Evolutionary conservation across 2,888 invertebrate species (phyloP), one percentile per base, ranked within the genome.

Genomic region (Apocheima hispidaria): DNA sequence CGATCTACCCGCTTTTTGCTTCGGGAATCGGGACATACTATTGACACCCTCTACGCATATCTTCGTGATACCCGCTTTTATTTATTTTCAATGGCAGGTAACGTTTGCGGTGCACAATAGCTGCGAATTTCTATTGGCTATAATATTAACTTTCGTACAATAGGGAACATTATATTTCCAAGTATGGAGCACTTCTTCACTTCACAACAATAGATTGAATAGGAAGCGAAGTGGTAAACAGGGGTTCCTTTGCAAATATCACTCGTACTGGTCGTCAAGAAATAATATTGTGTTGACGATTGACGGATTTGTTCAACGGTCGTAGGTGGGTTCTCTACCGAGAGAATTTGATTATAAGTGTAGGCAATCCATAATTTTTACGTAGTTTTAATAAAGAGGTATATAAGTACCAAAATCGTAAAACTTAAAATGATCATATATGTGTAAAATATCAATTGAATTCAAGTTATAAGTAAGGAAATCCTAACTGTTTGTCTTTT

Each of bases 121-220:
- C 72, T 78, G 75, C 79, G 86, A 84, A 88, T 86, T 88, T 88
- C 81, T 85, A 88, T 86, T 85, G 84, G 83, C 86, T 89, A 87
- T 88, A 90, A 90, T 92, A 91, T 92, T 91, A 92, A 92, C 91
- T 91, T 87, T 84, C 81, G 69, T 73, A 92, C 89, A 92, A 92
- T 79, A 75, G 84, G 81, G 80, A 84, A 87, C 90, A 91, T 91
- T 91, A 89, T 91, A 90, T 87, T 90, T 90, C 89, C 85, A 86
- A 88, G 89, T 87, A 87, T 83, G 81, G 77, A 79, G 84, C 84
- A 88, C 88, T 90, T 91, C 89, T 91, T 89, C 90, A 90, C 90
- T 91, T 90, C 86, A 88, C 81, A 92, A 92, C 90, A 92, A 92
- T 84, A 83, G 84, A 73, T 82, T 88, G 84, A 89, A 92, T 90